phyloP scores from a whole-genome alignment of 2,888 invertebrate genomes.

The Coleophora flavipennella region DNA sequence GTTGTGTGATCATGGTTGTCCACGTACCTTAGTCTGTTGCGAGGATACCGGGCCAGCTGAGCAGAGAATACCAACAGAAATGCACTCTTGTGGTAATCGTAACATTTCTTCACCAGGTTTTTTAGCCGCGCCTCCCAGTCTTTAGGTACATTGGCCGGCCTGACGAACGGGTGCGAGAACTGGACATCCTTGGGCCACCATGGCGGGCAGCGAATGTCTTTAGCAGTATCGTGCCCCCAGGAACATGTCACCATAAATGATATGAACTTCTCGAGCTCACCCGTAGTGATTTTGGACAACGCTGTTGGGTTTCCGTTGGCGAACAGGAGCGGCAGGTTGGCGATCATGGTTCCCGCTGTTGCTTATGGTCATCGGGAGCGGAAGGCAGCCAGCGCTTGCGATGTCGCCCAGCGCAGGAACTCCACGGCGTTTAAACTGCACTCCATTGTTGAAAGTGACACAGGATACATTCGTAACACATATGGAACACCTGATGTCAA shows the following conservation, averaged over 20 bases:
- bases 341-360: constrained; percentile 74
- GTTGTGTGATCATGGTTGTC: constrained; percentile 83
- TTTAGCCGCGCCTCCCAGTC: constrained; percentile 76
- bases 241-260: constrained; percentile 85
- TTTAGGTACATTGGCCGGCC: constrained; percentile 54
- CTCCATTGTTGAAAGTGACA: constrained; percentile 29
- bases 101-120: constrained; percentile 78
- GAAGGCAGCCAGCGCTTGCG: constrained; percentile 51
- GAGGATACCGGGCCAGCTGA: constrained; percentile 77
- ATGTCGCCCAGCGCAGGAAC: constrained; percentile 38
- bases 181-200: constrained; percentile 81
- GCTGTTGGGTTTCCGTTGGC: constrained; percentile 81
- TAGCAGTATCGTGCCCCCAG: constrained; percentile 75
- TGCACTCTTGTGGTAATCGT: constrained; percentile 80
- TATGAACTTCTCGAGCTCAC: constrained; percentile 79
- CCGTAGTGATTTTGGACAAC: constrained; percentile 73
- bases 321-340: constrained; percentile 80
- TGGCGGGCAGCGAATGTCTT: constrained; percentile 73
- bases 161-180: constrained; percentile 76
- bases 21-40: constrained; percentile 76
- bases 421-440: constrained; percentile 43
- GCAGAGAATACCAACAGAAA: constrained; percentile 80
- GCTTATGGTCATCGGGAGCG: constrained; percentile 60
- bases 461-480: constrained; percentile 30
- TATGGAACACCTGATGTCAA: constrained; percentile 18